Percentiles rank a stretch among this genome's conserved stretches.
These are phyloP conservation scores for Drosophila paucipuncta DNA, from an alignment of 2,888 invertebrate genomes.

Conservation along the genomic window DNA sequence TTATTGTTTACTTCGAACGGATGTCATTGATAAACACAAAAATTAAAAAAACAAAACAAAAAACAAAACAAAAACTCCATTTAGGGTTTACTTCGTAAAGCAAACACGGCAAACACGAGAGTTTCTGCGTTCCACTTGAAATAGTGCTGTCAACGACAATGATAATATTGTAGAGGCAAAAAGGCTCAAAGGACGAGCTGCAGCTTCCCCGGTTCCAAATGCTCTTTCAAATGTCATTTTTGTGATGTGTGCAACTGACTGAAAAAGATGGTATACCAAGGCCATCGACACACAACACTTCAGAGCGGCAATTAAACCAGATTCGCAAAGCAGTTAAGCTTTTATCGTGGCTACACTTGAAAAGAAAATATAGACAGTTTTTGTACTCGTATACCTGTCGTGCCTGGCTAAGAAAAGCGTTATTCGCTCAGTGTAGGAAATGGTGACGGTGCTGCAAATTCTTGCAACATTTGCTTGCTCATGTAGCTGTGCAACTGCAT, in stretches of 20 bases:
- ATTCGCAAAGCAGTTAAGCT: conserved; percentile 10
- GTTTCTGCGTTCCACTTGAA: conserved; percentile 43
- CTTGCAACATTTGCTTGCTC: conserved; percentile 37
- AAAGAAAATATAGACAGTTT: not conserved
- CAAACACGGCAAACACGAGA: conserved; percentile 41
- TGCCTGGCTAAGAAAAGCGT: not conserved
- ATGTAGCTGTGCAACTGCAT: conserved; percentile 5
- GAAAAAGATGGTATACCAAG: not conserved
- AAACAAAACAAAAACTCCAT: not conserved
- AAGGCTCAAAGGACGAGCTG: conserved; percentile 1
- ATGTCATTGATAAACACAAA: conserved; percentile 4
- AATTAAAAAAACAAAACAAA: not conserved
- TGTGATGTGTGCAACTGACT: not conserved
- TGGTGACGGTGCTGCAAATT: not conserved
- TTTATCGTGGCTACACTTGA: not conserved
- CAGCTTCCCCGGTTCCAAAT: not conserved
- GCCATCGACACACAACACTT: not conserved
- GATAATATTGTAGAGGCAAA: conserved; percentile 42
- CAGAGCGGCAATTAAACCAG: conserved; percentile 27
- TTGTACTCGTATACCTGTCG: too few species aligned
- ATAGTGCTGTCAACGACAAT: conserved; percentile 30
- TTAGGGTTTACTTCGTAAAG: conserved; percentile 30
- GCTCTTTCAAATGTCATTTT: conserved; percentile 11
- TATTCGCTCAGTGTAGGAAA: not conserved
- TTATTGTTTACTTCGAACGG: conserved; percentile 24